Percentiles rank a stretch among this genome's conserved stretches.
Conservation (phyloP, 2,888 invertebrate species). For the Phlogophora meticulosa region DNA sequence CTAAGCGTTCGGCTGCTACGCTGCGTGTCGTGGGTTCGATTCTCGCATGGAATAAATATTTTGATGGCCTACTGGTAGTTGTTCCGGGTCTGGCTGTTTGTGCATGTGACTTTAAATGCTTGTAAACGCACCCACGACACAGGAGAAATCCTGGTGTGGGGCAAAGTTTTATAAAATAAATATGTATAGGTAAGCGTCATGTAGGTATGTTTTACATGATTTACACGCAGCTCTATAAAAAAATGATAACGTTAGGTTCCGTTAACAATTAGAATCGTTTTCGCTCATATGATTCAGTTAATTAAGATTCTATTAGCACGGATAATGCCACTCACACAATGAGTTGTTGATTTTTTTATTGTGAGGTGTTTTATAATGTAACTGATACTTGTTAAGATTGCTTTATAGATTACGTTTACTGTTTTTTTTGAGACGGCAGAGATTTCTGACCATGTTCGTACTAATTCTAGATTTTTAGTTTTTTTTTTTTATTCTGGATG, state of each 20-base stretch:
- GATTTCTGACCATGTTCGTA: neutral
- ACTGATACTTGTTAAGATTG: neutral
- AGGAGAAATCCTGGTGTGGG: too few species aligned
- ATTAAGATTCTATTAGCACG: constrained; percentile 41
- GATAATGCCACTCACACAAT: constrained; percentile 32
- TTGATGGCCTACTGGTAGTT: too few species aligned
- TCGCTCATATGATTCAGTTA: constrained; percentile 30
- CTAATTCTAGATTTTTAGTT: too few species aligned
- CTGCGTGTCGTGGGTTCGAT: too few species aligned
- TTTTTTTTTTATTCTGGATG: too few species aligned
- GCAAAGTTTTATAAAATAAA: too few species aligned
- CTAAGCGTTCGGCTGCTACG: too few species aligned
- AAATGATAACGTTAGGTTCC: constrained; percentile 12
- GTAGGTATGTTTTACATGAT: constrained; percentile 7
- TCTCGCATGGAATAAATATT: too few species aligned
- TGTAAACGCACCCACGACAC: too few species aligned
- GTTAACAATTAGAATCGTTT: constrained; percentile 31
- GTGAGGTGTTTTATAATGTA: constrained; percentile 11
- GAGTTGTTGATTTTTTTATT: constrained; percentile 34
- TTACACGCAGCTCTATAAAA: constrained; percentile 8
- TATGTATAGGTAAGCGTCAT: too few species aligned
- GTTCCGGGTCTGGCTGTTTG: too few species aligned
- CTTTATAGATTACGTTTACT: neutral
- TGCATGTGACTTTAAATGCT: too few species aligned
- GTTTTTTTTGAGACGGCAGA: neutral